These are phyloP conservation scores for Leptinotarsa texana DNA, from an alignment of 1,140 invertebrate genomes.

Conservation along the genomic window DNA sequence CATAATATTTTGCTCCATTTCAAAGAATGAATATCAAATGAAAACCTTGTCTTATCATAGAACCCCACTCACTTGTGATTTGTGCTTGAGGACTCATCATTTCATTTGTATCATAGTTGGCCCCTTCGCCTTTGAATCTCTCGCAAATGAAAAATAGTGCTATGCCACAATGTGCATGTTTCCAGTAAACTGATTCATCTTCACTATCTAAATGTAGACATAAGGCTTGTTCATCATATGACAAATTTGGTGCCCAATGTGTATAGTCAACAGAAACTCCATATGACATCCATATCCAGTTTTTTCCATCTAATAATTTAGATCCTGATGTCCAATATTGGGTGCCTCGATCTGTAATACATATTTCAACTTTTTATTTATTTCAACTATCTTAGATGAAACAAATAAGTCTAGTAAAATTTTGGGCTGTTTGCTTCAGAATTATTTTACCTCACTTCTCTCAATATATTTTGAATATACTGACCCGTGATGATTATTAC, in stretches of 20 bases:
- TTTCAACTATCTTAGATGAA: too few species aligned
- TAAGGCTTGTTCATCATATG: background rate
- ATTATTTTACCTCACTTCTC: too few species aligned
- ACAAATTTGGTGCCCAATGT: background rate
- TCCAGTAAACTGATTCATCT: background rate
- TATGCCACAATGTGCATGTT: background rate
- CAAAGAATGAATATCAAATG: too few species aligned
- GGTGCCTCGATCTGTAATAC: background rate
- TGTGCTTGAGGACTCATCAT: background rate
- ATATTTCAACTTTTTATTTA: too few species aligned
- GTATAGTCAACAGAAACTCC: background rate
- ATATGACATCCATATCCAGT: constrained; percentile 15
- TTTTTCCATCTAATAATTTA: constrained; percentile 7
- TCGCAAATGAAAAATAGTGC: background rate
- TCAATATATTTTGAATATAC: too few species aligned
- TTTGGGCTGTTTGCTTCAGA: too few species aligned
- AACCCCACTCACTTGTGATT: background rate
- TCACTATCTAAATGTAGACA: background rate
- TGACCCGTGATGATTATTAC: too few species aligned
- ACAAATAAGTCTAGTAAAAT: too few species aligned
- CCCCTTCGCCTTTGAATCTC: background rate
- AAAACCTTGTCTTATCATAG: too few species aligned
- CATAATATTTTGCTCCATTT: too few species aligned
- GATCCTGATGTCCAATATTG: constrained; percentile 8
- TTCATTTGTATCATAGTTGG: background rate